A percentile compares a stretch with the other conserved stretches of the same genome.
Conservation (phyloP, 2,888 invertebrate genomes). For the Leptarthrus brevirostris region DNA sequence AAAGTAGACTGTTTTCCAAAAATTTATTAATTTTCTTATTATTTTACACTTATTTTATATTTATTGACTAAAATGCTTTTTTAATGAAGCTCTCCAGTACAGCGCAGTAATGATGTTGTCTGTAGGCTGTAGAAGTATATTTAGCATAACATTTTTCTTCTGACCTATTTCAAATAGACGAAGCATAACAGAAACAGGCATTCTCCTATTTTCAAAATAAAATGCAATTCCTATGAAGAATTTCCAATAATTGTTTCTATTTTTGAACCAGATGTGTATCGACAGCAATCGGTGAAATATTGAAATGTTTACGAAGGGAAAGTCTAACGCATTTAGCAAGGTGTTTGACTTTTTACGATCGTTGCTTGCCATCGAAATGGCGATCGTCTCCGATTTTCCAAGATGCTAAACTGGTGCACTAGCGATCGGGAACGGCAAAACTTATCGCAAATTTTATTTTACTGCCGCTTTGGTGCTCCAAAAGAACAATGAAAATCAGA, state of each 20-base stretch:
- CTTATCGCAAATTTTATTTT: not conserved
- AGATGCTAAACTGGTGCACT: not conserved
- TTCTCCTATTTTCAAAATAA: not conserved
- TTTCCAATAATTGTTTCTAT: not conserved
- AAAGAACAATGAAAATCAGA: slow-evolving; percentile 19
- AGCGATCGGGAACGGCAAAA: not conserved
- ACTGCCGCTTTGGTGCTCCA: not conserved
- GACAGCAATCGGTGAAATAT: not conserved
- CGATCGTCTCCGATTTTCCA: not conserved
- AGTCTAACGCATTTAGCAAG: not conserved
- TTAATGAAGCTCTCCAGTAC: too few species aligned
- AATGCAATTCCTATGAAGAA: not conserved
- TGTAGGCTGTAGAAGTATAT: not conserved
- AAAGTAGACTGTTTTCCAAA: too few species aligned
- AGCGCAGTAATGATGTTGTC: too few species aligned
- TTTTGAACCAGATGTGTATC: not conserved
- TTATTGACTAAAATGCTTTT: too few species aligned
- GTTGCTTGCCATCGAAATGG: not conserved
- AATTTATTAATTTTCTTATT: too few species aligned
- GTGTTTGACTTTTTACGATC: not conserved
- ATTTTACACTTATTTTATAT: too few species aligned
- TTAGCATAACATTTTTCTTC: not conserved
- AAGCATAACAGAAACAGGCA: not conserved
- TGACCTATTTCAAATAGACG: not conserved
- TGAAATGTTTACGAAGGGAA: not conserved